These are phyloP conservation scores for Mythimna loreyi DNA, from an alignment of 2,888 invertebrate genomes.

Conservation along the genomic window DNA sequence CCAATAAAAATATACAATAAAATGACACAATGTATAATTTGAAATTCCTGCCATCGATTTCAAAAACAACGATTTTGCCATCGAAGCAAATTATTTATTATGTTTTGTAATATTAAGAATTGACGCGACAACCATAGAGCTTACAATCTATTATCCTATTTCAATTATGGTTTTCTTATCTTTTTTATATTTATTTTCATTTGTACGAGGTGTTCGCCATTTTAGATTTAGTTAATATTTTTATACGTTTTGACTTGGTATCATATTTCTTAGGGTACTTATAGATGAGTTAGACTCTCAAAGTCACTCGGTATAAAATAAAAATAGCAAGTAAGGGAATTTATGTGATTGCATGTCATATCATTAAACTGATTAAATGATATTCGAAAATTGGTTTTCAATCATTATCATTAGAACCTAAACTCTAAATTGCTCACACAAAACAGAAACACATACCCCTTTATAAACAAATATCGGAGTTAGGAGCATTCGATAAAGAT, in stretches of 20 bases:
- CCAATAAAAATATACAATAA: constrained; percentile 48
- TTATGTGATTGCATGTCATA: constrained; percentile 83
- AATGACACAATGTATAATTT: constrained; percentile 56
- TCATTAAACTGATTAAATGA: constrained; percentile 80
- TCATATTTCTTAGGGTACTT: constrained; percentile 20
- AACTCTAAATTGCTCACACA: constrained; percentile 18
- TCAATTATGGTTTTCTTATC: constrained; percentile 1
- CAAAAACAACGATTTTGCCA: constrained; percentile 36
- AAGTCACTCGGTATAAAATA: constrained; percentile 59
- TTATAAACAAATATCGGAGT: too few species aligned
- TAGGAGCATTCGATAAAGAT: too few species aligned
- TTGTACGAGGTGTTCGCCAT: constrained; percentile 16
- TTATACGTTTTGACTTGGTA: constrained; percentile 42
- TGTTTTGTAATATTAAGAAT: constrained; percentile 20
- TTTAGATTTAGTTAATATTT: constrained; percentile 35
- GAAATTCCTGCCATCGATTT: constrained; percentile 47
- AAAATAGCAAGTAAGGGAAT: constrained; percentile 70
- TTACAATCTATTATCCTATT: not conserved
- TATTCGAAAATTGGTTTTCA: constrained; percentile 70
- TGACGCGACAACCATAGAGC: constrained; percentile 5
- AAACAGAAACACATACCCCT: not conserved
- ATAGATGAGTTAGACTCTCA: constrained; percentile 39
- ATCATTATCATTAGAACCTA: constrained; percentile 34
- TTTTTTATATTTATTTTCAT: constrained; percentile 15
- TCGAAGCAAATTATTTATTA: constrained; percentile 25